Evolutionary conservation across 2,888 invertebrate species (phyloP), one percentile per base, ranked within the genome.

Genomic region (Dasypolia templi): DNA sequence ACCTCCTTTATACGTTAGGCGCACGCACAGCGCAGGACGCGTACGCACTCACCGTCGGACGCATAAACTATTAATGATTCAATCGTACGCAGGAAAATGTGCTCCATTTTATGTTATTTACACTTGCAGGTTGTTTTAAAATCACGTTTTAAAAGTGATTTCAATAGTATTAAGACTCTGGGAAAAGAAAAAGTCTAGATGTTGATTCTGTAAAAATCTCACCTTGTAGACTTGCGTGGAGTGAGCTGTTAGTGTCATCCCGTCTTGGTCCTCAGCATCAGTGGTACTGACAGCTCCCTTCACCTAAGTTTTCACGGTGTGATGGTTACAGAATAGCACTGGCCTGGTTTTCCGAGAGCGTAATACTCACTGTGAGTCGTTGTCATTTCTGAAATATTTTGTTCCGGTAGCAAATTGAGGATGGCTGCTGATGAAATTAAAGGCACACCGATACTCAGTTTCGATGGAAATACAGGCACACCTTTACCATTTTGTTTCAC

Each of bases 21-120:
- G 58, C 69, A 68, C 39, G 61, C 77, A 72, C 83, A 82, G 79
- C 1, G 26, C 72, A 64, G 58, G 39, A 17, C 59, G 39, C 63
- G 32, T 86, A 87, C 86, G 85, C 70, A 76, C 74, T 71, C 78
- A 86, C 86, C 64, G 35, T 74, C 61, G 62, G 87, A 87, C 85
- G 85, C 79, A 86, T 77, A 75, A 87, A 88, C 81, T 85, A 87
- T 62, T 87, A 87, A 89, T 88, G 83, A 87, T 84, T 87, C 86
- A 88, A 86, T 87, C 82, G 74, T 69, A 42, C 63, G 71, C 81
- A 80, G 86, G 85, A 82, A 86, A 82, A 76, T 83, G 66, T 78
- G 71, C 39, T 77, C 82, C 67, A 76, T 64, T 81, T 83, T 77
- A 80, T 77, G 59, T 75, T 63, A 51, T 77, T 76, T 14, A 35